Evolutionary conservation across 2,797 vertebrate species (phyloP), one percentile per base, ranked within the genome.

Genomic region (Thunnus albacares): DNA sequence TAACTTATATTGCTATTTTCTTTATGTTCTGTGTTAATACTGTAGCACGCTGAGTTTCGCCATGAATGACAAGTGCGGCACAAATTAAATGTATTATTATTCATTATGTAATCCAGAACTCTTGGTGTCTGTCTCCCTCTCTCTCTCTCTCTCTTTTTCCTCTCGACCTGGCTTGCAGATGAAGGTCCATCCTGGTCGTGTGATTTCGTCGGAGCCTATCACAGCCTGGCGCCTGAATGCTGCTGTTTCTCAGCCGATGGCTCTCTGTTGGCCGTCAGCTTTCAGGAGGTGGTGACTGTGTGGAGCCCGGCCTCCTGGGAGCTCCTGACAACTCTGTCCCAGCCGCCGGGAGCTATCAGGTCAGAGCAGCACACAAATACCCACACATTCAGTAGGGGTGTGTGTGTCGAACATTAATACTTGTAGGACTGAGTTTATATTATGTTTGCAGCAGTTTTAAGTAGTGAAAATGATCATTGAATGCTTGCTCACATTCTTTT

Each of bases 201-300:
- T 95, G 97, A 99, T 80, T 99, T 98, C 1, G 96, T 99, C 6
- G 97, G 98, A 59, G 94, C 95, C 88, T 99, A 99, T 76, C 98
- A 97, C 90, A 87, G 94, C 85, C 96, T 98, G 84, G 94, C 88
- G 78, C 97, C 97, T 0, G 93, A 92, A 0, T 92, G 96, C 90
- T 97, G 97, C 91, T 95, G 96, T 71, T 99, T 99, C 92, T 99
- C 97, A 5, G 97, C 97, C 67, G 98, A 99, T 6, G 96, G 97
- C 20, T 99, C 98, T 71, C 87, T 99, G 86, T 90, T 99, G 89
- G 98, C 97, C 0, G 96, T 99, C 64, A 92, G 95, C 93, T 99
- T 99, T 77, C 94, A 96, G 79, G 96, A 97, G 91, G 97, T 96
- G 84, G 92, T 98, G 90, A 97, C 98, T 0, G 61, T 99, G 13